Evolutionary conservation across 2,888 invertebrate genomes (phyloP), one percentile per base, ranked within the genome.

Genomic region (Andricus quercusramuli): DNA sequence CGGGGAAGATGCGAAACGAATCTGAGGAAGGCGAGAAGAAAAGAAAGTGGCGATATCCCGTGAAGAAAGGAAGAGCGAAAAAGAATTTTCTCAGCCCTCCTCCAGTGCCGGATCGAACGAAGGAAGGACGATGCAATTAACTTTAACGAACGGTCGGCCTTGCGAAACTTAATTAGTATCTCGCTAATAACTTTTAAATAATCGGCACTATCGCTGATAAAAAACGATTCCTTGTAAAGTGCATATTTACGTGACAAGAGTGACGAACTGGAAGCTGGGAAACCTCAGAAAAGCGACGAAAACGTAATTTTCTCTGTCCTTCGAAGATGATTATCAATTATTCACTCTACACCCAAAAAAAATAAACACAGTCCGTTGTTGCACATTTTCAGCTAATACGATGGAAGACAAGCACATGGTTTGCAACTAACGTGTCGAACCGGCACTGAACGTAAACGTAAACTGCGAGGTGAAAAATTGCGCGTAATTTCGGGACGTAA

Each of bases 141-240:
- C 90, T 91, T 91, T 90, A 92, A 92, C 91, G 91, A 92, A 92
- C 89, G 88, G 78, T 85, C 90, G 91, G 90, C 91, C 91, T 92
- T 90, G 92, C 91, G 90, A 90, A 90, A 89, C 89, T 90, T 91
- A 90, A 91, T 92, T 91, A 92, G 89, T 88, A 90, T 89, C 88
- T 86, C 88, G 89, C 88, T 89, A 91, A 91, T 91, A 92, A 91
- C 89, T 91, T 90, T 89, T 90, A 90, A 90, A 91, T 90, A 90
- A 90, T 90, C 89, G 89, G 88, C 86, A 82, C 86, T 84, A n/a
- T n/a, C 17, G 22, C 13, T 9, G 8, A 47, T 25, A 70, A 25
- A 15, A 25, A 5, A 15, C 17, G 51, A 56, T 56, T 56, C 56
- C 20, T 56, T 74, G 41, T 51, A 29, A 47, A 51, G 17, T 51